A percentile compares a stretch with the other conserved stretches of the same genome.
Evolutionary conservation across 2,113 vertebrate genomes (phyloP).

Genomic region (Ploceus nigricollis): DNA sequence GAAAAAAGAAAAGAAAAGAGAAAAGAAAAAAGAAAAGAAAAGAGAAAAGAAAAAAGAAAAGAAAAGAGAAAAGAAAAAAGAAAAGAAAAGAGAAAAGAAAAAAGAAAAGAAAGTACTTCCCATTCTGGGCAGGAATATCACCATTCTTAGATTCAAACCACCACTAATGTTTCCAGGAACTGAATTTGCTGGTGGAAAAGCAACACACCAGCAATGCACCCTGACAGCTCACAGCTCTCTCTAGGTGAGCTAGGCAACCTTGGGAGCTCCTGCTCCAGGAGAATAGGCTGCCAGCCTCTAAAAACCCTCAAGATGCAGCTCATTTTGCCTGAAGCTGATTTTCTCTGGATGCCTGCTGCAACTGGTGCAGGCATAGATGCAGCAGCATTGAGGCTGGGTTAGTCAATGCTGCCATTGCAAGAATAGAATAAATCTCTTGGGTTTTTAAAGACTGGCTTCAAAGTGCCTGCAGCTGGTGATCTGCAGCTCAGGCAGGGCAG

Average conservation of each 20-base stretch:
- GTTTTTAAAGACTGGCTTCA: background rate
- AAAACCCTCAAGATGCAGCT: background rate
- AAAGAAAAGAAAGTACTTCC: background rate
- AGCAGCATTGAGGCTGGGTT: rapidly evolving
- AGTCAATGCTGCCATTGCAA: background rate
- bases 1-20: background rate
- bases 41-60: background rate
- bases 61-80: background rate
- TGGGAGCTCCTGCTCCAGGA: background rate
- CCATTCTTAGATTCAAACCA: background rate
- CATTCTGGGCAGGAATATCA: background rate
- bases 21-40: background rate
- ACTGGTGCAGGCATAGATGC: rapidly evolving
- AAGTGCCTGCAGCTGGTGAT: background rate
- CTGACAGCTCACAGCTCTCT: background rate
- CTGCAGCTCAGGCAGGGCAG: background rate
- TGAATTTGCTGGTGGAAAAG: background rate
- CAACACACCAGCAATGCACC: background rate
- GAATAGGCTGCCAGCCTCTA: background rate
- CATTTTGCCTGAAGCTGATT: background rate
- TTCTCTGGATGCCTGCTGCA: background rate
- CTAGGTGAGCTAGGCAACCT: background rate
- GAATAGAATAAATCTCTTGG: background rate
- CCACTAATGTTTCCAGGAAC: background rate
- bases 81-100: background rate